Evolutionary conservation across 2,113 vertebrate genomes (phyloP).

Genomic region (Limanda limanda): DNA sequence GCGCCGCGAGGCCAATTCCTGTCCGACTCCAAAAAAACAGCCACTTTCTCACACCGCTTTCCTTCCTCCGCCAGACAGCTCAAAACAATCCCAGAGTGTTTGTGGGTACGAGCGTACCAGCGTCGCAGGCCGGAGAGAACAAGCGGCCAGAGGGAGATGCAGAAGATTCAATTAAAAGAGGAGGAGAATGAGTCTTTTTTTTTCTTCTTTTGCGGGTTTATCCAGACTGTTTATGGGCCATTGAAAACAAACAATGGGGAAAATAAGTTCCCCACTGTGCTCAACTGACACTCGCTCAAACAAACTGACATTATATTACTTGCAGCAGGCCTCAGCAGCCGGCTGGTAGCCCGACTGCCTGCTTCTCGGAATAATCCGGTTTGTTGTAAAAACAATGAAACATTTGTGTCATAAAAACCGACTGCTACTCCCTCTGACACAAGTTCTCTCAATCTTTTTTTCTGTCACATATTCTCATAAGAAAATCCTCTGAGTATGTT

Average conservation of each 20-base stretch:
- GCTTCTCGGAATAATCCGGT: constrained; percentile 51
- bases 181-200: constrained; percentile 35
- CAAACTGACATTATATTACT: constrained; percentile 68
- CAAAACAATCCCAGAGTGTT: constrained; percentile 86
- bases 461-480: constrained; percentile 32
- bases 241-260: constrained; percentile 76
- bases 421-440: neutral
- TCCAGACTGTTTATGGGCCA: constrained; percentile 77
- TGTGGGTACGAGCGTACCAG: constrained; percentile 65
- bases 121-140: constrained; percentile 61
- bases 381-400: constrained; percentile 70
- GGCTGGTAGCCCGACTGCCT: constrained; percentile 36
- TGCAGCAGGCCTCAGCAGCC: constrained; percentile 41
- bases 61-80: constrained; percentile 85
- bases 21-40: constrained; percentile 87
- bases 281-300: constrained; percentile 64
- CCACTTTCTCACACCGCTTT: constrained; percentile 89
- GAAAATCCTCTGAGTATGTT: constrained; percentile 6
- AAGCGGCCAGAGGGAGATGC: constrained; percentile 32
- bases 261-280: constrained; percentile 60
- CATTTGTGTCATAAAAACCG: constrained; percentile 54
- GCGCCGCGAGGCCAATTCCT: constrained; percentile 88
- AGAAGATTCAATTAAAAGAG: constrained; percentile 42
- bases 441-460: constrained; percentile 4
- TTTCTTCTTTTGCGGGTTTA: constrained; percentile 63